These are phyloP conservation scores for Adelosebastes latens DNA, from an alignment of 2,797 vertebrate genomes.

Conservation along the genomic window DNA sequence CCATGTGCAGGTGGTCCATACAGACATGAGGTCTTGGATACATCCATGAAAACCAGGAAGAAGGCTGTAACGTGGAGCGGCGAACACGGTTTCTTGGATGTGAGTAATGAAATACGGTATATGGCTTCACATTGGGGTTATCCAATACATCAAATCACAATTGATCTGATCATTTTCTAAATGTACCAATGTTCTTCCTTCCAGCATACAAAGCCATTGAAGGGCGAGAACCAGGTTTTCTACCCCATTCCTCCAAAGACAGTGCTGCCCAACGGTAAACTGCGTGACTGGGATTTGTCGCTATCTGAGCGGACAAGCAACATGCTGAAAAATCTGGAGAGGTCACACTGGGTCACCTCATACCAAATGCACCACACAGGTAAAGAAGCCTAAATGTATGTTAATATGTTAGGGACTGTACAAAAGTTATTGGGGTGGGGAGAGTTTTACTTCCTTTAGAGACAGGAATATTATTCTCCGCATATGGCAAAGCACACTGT, in stretches of 20 bases:
- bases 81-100: constrained; percentile 79
- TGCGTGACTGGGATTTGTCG: constrained; percentile 68
- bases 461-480: neutral
- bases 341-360: constrained; percentile 80
- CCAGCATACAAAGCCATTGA: constrained; percentile 74
- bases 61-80: constrained; percentile 74
- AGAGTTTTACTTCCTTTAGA: neutral
- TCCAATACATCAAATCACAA: neutral
- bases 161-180: neutral
- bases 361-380: constrained; percentile 84
- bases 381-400: constrained; percentile 27
- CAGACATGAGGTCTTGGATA: constrained; percentile 80
- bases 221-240: constrained; percentile 71
- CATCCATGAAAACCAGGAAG: constrained; percentile 70
- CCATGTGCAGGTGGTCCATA: constrained; percentile 80
- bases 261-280: constrained; percentile 69
- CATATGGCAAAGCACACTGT: neutral
- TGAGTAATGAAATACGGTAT: constrained; percentile 56
- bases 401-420: neutral
- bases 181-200: neutral
- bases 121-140: neutral
- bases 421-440: no score
- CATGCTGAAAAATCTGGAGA: constrained; percentile 81
- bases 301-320: constrained; percentile 77
- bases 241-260: constrained; percentile 79